Percentiles rank a stretch among this genome's conserved stretches.
Conservation (phyloP, 1,140 invertebrate genomes). For the Bombus turneri region DNA sequence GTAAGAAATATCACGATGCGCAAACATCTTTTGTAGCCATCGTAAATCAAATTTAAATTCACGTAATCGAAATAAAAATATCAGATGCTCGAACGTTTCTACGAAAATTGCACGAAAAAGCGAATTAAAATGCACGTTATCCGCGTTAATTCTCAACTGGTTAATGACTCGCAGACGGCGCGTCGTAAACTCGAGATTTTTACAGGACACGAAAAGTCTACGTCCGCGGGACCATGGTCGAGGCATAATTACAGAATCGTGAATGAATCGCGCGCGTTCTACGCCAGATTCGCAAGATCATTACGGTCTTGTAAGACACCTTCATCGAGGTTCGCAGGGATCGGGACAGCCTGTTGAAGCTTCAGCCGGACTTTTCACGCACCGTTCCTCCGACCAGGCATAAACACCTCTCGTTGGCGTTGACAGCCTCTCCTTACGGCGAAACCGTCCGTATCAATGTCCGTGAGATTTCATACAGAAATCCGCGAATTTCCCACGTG, state of each 20-base stretch:
- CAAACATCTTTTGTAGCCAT: too few relatives aligned
- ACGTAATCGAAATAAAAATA: neutral
- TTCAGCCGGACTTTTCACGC: conserved; percentile 3
- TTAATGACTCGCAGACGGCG: conserved; percentile 18
- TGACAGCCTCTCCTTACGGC: conserved; percentile 18
- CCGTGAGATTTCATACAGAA: neutral
- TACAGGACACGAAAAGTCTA: neutral
- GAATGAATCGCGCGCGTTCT: conserved; percentile 38
- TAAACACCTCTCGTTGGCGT: conserved; percentile 49
- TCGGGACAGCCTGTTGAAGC: conserved; percentile 22
- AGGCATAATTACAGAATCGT: conserved; percentile 31
- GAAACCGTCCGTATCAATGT: neutral
- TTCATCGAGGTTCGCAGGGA: conserved; percentile 28
- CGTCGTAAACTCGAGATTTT: conserved; percentile 18
- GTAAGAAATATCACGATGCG: too few relatives aligned
- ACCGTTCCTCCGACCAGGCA: conserved; percentile 20
- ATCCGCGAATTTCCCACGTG: neutral
- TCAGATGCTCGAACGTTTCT: neutral
- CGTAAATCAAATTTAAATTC: too few relatives aligned
- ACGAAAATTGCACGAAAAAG: neutral
- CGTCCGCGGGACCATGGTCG: neutral
- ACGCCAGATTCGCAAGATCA: conserved; percentile 43
- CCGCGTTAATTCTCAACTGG: conserved; percentile 10
- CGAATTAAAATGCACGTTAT: conserved; percentile 1
- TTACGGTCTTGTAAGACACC: conserved; percentile 44